These are phyloP conservation scores for Hydropsyche betteni DNA, from an alignment of 2,888 invertebrate species.

Conservation along the genomic window DNA sequence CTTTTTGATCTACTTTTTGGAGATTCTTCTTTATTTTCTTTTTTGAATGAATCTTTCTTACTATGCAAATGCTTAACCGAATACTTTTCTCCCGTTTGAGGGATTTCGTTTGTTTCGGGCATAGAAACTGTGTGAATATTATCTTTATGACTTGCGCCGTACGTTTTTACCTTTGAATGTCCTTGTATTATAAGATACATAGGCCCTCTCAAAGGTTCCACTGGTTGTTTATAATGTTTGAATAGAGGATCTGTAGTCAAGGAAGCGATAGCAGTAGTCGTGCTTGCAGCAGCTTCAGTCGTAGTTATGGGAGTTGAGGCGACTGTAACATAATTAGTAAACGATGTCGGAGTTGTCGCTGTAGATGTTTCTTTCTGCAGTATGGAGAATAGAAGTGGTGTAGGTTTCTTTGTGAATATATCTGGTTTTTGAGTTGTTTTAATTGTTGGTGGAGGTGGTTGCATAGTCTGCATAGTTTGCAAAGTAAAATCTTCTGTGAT, in stretches of 20 bases:
- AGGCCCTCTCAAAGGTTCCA: conserved; percentile 69
- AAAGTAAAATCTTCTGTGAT: conserved; percentile 56
- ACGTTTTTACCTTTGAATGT: conserved; percentile 86
- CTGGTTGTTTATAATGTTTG: conserved; percentile 70
- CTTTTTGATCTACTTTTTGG: conserved; percentile 56
- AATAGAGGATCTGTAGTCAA: conserved; percentile 70
- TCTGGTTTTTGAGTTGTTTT: conserved; percentile 42
- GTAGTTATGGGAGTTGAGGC: conserved; percentile 52
- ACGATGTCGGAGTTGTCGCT: conserved; percentile 51
- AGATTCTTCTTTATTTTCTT: conserved; percentile 55
- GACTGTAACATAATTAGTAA: conserved; percentile 52
- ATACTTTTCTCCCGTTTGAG: conserved; percentile 63
- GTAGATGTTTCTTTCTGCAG: conserved; percentile 53
- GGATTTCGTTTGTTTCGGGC: conserved; percentile 66
- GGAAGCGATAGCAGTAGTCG: conserved; percentile 63
- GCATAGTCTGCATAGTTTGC: conserved; percentile 71
- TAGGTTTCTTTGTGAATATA: conserved; percentile 42
- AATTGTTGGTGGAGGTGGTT: conserved; percentile 63
- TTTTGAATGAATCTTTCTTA: conserved; percentile 55
- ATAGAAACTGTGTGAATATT: conserved; percentile 59
- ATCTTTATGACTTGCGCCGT: conserved; percentile 70
- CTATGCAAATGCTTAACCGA: conserved; percentile 69
- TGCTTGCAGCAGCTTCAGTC: conserved; percentile 57
- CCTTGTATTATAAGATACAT: conserved; percentile 85
- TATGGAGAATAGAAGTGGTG: conserved; percentile 47